Conservation (phyloP, 2,888 invertebrate genomes). For the Eupelmus urozonus region DNA sequence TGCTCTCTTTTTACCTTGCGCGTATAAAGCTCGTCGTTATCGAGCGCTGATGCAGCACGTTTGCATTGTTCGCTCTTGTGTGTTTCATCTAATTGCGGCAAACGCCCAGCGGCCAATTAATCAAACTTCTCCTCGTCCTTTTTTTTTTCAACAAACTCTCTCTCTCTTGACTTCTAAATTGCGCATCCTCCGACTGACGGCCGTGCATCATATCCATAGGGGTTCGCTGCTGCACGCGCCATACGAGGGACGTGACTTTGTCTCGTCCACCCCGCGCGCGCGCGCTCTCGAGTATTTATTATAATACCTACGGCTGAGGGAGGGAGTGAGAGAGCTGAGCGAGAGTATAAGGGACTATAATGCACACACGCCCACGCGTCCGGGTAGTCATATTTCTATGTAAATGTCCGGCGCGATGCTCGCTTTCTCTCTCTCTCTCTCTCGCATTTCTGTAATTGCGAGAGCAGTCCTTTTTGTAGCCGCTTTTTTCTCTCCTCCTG, state of each 20-base stretch:
- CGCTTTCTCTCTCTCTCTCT: not conserved
- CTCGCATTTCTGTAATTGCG: constrained; percentile 58
- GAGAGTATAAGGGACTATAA: not conserved
- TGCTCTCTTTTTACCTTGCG: constrained; percentile 1
- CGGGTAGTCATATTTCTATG: constrained; percentile 50
- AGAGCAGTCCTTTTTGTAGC: constrained; percentile 23
- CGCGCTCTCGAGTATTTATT: constrained; percentile 40
- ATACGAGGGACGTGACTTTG: constrained; percentile 10
- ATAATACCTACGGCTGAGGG: constrained; percentile 17
- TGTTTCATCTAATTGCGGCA: too few species aligned
- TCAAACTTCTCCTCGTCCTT: constrained; percentile 35
- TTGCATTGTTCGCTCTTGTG: not conserved
- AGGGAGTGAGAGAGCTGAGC: not conserved
- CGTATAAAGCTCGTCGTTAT: not conserved
- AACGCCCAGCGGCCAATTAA: constrained; percentile 48
- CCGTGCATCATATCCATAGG: constrained; percentile 14
- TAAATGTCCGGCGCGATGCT: constrained; percentile 54
- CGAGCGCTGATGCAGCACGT: not conserved
- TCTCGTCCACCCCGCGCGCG: constrained; percentile 30
- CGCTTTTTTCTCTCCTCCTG: not conserved
- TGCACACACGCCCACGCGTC: not conserved
- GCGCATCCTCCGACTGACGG: constrained; percentile 2
- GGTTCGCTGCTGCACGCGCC: not conserved
- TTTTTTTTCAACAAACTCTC: not conserved
- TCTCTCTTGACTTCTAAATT: not conserved